Base-by-base conservation (phyloP, 2,797 vertebrate species). In the Hemitrygon akajei region DNA sequence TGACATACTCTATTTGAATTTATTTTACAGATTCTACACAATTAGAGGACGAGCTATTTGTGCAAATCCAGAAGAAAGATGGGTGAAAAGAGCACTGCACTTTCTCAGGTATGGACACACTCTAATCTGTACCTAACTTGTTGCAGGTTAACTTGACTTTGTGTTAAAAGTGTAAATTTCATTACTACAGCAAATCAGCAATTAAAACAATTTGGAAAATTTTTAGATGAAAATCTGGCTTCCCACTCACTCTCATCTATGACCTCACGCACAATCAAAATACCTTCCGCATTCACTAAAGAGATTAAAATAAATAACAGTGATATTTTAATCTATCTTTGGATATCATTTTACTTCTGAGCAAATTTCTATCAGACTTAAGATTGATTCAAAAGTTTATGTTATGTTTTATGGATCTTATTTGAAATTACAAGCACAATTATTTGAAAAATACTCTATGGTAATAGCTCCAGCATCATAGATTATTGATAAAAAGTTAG, bases 1-100 rank as follows among this genome's bases (percentile, higher is more conserved):
- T 92, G 25, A 92, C 84, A 71, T 75, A 47, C 7, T 71, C 18
- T 92, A 56, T 92, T 73, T 92, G 12, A 92, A 92, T 75, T 30
- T 9, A 0, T 25, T 69, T 37, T 14, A 69, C 89, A 92, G 89
- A 92, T 92, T 92, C 89, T 47, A 92, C 69, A 92, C 69, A 27
- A 34, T 92, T 56, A n/a, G 63, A 92, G 63, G 25, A 47, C 69
- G 37, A 12, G 89, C 34, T 30, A 3, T 92, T 0, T 92, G 69
- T 47, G 10, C 89, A 92, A 73, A 92, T 16, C 89, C 66, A 12
- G 69, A 92, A 1, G 63, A 2, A 27, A 27, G 9, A 27, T 92
- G 89, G 89, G 89, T 91, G 69, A 92, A 92, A 92, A 5, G 20
- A 11, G n/a, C 22, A 25, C 14, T 73, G 89, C 40, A 73, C 6